Evolutionary conservation across 2,888 invertebrate species (phyloP).

Genomic region (Metellina segmentata): DNA sequence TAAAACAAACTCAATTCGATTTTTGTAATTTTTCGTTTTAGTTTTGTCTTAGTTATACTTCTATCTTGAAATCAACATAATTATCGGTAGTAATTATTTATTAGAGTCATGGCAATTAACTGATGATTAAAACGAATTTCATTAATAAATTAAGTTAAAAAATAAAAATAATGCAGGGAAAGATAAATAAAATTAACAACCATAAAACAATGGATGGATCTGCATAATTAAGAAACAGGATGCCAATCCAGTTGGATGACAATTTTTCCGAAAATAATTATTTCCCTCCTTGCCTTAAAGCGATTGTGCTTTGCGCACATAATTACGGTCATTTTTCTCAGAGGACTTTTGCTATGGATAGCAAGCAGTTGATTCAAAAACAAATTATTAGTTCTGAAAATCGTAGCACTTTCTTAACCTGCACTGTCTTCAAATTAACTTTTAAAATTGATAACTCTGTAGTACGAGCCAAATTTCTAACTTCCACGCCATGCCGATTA

Average conservation of each 20-base stretch:
- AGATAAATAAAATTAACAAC: no score
- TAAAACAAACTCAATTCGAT: no score
- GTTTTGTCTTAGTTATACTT: no score
- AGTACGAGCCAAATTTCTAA: not conserved
- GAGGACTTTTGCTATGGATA: not conserved
- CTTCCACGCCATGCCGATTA: not conserved
- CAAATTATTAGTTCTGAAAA: not conserved
- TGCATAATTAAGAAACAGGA: not conserved
- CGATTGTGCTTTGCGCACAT: not conserved
- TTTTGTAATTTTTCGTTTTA: no score
- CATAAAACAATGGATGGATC: no score
- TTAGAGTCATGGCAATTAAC: no score
- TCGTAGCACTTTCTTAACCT: not conserved
- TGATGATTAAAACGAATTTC: no score
- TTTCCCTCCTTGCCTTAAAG: not conserved
- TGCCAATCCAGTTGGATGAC: not conserved
- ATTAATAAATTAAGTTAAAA: no score
- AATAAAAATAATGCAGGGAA: no score
- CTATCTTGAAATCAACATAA: no score
- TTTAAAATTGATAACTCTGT: constrained; percentile 15
- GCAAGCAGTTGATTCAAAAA: not conserved
- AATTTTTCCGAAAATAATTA: not conserved
- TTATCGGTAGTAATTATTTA: no score
- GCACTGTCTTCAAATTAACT: constrained; percentile 7
- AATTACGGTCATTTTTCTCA: not conserved